Evolutionary conservation across 2,888 invertebrate genomes (phyloP).

Genomic region (Cantharis rustica): DNA sequence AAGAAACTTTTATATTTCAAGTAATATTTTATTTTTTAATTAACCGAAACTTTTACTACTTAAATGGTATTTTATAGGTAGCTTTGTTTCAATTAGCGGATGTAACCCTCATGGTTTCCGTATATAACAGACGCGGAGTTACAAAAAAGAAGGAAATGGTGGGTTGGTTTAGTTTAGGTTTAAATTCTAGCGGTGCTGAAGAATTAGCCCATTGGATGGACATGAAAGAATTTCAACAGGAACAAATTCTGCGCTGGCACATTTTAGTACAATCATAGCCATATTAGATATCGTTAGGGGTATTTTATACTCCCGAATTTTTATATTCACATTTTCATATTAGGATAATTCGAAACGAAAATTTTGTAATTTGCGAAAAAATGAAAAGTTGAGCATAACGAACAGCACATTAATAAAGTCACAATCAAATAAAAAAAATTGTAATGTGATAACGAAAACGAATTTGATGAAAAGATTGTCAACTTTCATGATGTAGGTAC

Average conservation of each 20-base stretch:
- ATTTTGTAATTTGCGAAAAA: neutral
- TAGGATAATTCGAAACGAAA: neutral
- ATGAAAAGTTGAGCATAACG: neutral
- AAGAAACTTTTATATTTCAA: slow-evolving; percentile 96
- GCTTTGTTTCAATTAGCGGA: slow-evolving; percentile 93
- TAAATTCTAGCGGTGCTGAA: slow-evolving; percentile 90
- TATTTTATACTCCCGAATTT: neutral
- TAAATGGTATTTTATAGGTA: slow-evolving; percentile 63
- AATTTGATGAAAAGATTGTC: slow-evolving; percentile 41
- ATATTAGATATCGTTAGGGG: neutral
- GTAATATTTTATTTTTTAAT: slow-evolving; percentile 56
- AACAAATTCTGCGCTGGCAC: slow-evolving; percentile 94
- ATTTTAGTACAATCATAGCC: slow-evolving; percentile 74
- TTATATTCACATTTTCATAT: neutral
- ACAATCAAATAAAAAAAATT: slow-evolving; percentile 30
- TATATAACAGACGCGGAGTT: slow-evolving; percentile 89
- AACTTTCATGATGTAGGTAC: slow-evolving; percentile 4
- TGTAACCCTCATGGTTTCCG: slow-evolving; percentile 92
- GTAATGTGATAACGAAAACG: slow-evolving; percentile 48
- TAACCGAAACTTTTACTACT: neutral
- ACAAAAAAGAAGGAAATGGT: slow-evolving; percentile 95
- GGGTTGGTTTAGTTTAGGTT: slow-evolving; percentile 93
- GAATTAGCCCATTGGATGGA: slow-evolving; percentile 93
- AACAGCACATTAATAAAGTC: slow-evolving; percentile 2
- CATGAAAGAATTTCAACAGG: slow-evolving; percentile 85